Evolutionary conservation across 1,140 invertebrate species (phyloP), one percentile per base, ranked within the genome.

Genomic region (Drosophila littoralis): DNA sequence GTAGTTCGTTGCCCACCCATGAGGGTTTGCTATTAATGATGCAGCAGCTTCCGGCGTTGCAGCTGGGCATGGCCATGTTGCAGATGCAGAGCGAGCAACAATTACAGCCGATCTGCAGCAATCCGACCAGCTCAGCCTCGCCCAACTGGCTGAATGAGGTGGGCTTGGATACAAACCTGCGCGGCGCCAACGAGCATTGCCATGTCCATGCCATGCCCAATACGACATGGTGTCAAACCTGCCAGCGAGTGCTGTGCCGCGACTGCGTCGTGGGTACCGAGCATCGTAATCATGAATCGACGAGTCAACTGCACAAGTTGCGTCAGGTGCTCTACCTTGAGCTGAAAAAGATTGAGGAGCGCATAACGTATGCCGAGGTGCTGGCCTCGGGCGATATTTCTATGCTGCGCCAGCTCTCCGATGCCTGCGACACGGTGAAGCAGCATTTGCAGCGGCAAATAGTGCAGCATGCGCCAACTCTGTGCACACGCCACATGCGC

Each of bases 241-340:
- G n/a, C n/a, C n/a, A n/a, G n/a, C n/a, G n/a, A n/a, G n/a, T n/a
- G n/a, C n/a, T 96, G 12, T 96, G 96, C 81, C 93, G 95, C 67
- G 95, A 94, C 7, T 96, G 96, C 85, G 94, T 95, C 5, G 93
- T 93, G 17, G 94, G 94, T 8, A 93, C 94, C 48, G 94, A 95
- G 61, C 95, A 96, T 75, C 91, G 93, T 4, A 93, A 93, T 17
- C 96, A 96, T 92, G 94, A 94, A 90, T 94, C 96, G 38, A 95
- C 95, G 92, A 94, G 95, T 69, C 94, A 95, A 79, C 93, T 92
- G 73, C 95, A 96, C 92, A 93, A 95, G 74, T 93, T 96, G 58
- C 93, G 95, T 64, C 93, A 94, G 42, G 95, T 96, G 81, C 93
- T 95, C 77, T 93, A 93, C 83, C 91, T 92, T n/a, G 93, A 94